A percentile compares a stretch with the other conserved stretches of the same genome.
Evolutionary conservation across 2,888 invertebrate species (phyloP).

Genomic region (Sminthurinus aureus): DNA sequence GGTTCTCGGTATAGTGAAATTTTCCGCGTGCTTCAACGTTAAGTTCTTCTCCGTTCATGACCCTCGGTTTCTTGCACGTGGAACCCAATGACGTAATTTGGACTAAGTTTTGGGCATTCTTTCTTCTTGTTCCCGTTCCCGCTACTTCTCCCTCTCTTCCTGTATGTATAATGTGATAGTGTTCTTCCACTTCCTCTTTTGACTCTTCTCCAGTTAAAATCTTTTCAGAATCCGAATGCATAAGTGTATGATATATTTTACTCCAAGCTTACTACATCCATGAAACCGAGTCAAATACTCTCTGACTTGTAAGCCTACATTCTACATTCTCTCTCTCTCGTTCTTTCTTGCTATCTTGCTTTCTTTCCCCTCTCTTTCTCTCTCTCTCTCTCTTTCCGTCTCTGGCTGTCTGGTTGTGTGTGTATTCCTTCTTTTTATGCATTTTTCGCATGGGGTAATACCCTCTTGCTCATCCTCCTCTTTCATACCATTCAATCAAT

Average conservation of each 20-base stretch:
- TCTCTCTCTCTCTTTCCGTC: not conserved
- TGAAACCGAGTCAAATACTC: not conserved
- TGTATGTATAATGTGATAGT: not conserved
- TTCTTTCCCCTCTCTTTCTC: not conserved
- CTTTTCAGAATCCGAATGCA: not conserved
- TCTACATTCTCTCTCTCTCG: not conserved
- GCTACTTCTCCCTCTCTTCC: not conserved
- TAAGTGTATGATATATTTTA: not conserved
- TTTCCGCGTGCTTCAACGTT: not conserved
- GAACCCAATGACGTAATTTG: conserved; percentile 51
- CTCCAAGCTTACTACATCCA: not conserved
- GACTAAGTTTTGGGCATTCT: conserved; percentile 2
- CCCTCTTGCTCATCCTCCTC: not conserved
- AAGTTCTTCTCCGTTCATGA: conserved; percentile 28
- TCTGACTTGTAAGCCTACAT: too few relatives aligned
- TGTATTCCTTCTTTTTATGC: not conserved
- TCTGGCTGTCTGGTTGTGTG: not conserved
- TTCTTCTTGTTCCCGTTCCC: conserved; percentile 19
- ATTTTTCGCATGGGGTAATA: not conserved
- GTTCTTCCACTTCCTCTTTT: conserved; percentile 10
- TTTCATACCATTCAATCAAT: conserved; percentile 22
- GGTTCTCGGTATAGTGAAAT: not conserved
- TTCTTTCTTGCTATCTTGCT: not conserved
- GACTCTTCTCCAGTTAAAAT: not conserved
- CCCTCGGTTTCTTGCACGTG: conserved; percentile 48